Base-by-base conservation (phyloP, 2,888 invertebrate genomes). In the Aphelenchoides bicaudatus region DNA sequence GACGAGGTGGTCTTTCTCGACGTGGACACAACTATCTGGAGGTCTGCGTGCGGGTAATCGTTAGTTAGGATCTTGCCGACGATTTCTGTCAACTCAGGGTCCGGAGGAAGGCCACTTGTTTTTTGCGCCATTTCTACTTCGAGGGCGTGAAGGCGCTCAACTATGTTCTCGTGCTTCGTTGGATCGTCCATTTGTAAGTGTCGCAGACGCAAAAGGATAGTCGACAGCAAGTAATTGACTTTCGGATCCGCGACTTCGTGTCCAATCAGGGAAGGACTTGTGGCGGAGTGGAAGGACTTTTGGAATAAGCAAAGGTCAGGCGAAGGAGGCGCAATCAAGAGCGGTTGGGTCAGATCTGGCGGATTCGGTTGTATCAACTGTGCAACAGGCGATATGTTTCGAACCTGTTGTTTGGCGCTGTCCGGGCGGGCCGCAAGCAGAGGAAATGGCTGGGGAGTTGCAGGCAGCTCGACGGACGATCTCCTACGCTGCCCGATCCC, bases 1-100 rank as follows among this genome's bases (percentile, higher is more conserved):
- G 77, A 74, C 4, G 77, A 74, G 3, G 74, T 77, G 6, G 74
- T 78, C 59, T 74, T 72, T 29, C 74, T 63, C 23, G 67, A 67
- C 52, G 70, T 74, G 61, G 71, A 75, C 28, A 78, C 77, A 31
- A 73, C 65, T 38, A 77, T 76, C 56, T 77, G 77, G 6, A 77
- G 62, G 58, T 77, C 77, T 47, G 70, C 48, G 31, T 70, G 65
- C 2, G 75, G 72, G 28, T 68, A 68, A 1, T 70, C 71, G 1
- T 65, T 62, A 4, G 72, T 66, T 29, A 77, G 62, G 13, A 73
- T 73, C 39, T 69, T 50, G 4, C 71, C 74, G n/a, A 77, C 71
- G 5, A 72, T 66, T 50, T 74, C 69, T 19, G 70, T 67, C 16
- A 77, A 67, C n/a, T 65, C 67, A 25, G 70, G 69, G 55, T 78